A percentile compares a stretch with the other conserved stretches of the same genome.
Conservation (phyloP, 2,797 vertebrate genomes). For the Dallia pectoralis region DNA sequence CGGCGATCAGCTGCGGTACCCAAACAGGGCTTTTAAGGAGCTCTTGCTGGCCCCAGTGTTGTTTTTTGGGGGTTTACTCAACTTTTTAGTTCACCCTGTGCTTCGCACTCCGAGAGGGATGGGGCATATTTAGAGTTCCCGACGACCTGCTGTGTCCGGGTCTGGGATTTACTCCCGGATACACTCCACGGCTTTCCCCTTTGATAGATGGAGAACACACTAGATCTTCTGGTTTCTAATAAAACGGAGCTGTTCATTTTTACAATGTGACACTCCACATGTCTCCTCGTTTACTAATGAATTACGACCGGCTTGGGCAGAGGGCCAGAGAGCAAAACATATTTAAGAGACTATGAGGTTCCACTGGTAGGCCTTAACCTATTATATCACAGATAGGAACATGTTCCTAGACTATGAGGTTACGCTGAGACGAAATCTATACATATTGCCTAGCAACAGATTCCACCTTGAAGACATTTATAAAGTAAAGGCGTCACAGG, state of each 20-base stretch:
- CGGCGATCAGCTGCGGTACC: constrained; percentile 64
- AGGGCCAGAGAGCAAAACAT: constrained; percentile 39
- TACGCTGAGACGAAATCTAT: neutral
- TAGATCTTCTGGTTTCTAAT: constrained; percentile 53
- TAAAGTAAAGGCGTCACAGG: neutral
- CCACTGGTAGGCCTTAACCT: constrained; percentile 9
- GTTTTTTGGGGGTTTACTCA: constrained; percentile 30
- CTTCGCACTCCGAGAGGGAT: constrained; percentile 13
- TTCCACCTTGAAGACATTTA: neutral
- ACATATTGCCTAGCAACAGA: neutral
- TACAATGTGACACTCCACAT: constrained; percentile 29
- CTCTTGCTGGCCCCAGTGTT: constrained; percentile 47
- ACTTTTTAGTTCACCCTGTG: neutral
- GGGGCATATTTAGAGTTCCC: constrained; percentile 26
- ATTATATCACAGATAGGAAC: neutral
- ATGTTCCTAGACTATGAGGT: neutral
- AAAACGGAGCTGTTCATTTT: constrained; percentile 47
- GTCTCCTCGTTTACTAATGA: constrained; percentile 5
- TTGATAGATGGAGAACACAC: constrained; percentile 61
- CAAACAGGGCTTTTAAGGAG: constrained; percentile 55
- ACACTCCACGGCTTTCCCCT: constrained; percentile 37
- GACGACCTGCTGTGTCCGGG: constrained; percentile 42
- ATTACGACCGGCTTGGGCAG: neutral
- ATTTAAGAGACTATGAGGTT: constrained; percentile 57
- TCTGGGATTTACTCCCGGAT: constrained; percentile 41